These are phyloP conservation scores for Chelonia mydas DNA, from an alignment of 2,797 vertebrate genomes.

Conservation along the genomic window DNA sequence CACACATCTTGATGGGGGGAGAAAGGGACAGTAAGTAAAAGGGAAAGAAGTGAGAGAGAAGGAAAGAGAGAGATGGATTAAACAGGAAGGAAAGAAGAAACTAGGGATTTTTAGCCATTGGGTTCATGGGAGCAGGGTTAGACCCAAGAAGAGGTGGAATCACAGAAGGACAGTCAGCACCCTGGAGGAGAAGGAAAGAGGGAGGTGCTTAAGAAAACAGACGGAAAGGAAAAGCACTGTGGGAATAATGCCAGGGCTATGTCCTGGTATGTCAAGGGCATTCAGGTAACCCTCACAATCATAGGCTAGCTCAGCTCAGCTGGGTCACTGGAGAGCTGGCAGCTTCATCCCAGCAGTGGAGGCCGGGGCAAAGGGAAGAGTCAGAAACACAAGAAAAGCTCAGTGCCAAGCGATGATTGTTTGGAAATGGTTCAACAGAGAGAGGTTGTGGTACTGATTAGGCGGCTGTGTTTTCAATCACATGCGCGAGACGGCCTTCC, in stretches of 20 bases:
- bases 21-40: not conserved
- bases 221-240: not conserved
- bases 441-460: not conserved
- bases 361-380: not conserved
- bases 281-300: not conserved
- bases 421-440: not conserved
- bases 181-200: not conserved
- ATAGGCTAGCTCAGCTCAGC: not conserved
- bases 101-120: not conserved
- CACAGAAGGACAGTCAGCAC: not conserved
- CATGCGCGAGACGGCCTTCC: not conserved
- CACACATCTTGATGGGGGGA: not conserved
- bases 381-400: not conserved
- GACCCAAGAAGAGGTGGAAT: not conserved
- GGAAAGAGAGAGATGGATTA: not conserved
- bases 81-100: not conserved
- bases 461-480: not conserved
- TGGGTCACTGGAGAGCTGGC: too few species aligned
- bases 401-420: not conserved
- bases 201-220: not conserved
- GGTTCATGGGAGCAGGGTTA: not conserved
- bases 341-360: not conserved
- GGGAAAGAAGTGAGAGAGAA: not conserved
- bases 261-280: not conserved
- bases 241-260: not conserved